A percentile compares a stretch with the other conserved stretches of the same genome.
phyloP scores from a whole-genome alignment of 2,113 vertebrate genomes.

The Tursiops truncatus region DNA sequence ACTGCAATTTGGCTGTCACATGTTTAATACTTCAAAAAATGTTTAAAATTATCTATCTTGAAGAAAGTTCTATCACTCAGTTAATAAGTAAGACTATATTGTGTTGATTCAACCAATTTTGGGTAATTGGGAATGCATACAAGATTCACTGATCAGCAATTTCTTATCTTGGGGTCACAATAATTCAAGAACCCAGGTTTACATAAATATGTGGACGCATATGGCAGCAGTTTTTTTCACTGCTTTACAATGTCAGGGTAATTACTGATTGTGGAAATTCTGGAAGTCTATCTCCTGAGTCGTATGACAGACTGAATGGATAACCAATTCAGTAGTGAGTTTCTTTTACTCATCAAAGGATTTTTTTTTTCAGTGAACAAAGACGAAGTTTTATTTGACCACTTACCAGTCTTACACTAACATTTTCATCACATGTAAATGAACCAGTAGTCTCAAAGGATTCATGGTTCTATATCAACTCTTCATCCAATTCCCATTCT shows the following conservation, averaged over 20 bases:
- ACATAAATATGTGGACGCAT: background rate
- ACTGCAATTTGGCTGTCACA: background rate
- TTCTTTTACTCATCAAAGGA: conserved; percentile 28
- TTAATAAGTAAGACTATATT: conserved; percentile 11
- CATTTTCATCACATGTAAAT: conserved; percentile 46
- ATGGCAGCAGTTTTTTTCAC: background rate
- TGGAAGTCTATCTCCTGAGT: conserved; percentile 12
- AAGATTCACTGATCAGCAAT: conserved; percentile 2
- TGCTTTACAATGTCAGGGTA: background rate
- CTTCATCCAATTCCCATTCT: background rate
- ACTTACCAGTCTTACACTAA: conserved; percentile 18
- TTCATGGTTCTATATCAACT: conserved; percentile 1
- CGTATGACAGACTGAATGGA: background rate
- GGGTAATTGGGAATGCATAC: background rate
- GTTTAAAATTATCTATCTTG: background rate
- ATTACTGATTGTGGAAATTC: background rate
- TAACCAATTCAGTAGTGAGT: background rate
- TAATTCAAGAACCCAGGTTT: background rate
- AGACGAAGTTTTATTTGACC: conserved; percentile 39
- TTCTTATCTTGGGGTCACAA: conserved; percentile 1
- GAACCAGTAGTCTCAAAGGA: background rate
- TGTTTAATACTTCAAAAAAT: background rate
- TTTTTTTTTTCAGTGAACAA: conserved; percentile 17
- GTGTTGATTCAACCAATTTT: background rate
- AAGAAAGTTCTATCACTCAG: background rate